These are phyloP conservation scores for Atherix ibis DNA, from an alignment of 2,888 invertebrate genomes.

Conservation along the genomic window DNA sequence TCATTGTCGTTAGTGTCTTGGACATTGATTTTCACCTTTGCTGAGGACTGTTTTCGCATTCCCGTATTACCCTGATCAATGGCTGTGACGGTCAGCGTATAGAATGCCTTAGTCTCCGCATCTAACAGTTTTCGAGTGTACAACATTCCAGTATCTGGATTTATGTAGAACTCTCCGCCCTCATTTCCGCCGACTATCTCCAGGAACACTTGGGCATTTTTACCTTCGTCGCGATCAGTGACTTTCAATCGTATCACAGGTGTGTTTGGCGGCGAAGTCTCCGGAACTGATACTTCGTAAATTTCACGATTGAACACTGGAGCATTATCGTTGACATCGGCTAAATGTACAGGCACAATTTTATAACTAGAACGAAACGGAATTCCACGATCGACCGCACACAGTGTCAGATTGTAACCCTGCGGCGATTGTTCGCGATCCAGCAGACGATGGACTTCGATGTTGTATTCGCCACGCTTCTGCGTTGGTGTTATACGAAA, in stretches of 20 bases:
- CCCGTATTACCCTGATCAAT: constrained; percentile 76
- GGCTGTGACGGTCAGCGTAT: constrained; percentile 78
- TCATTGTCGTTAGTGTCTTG: constrained; percentile 90
- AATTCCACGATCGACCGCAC: constrained; percentile 68
- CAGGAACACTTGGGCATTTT: constrained; percentile 68
- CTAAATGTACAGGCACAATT: constrained; percentile 62
- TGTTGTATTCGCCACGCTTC: constrained; percentile 55
- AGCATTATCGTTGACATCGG: constrained; percentile 70
- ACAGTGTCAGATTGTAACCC: constrained; percentile 75
- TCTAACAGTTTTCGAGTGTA: constrained; percentile 70
- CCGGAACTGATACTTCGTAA: constrained; percentile 75
- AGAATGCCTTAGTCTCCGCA: constrained; percentile 68
- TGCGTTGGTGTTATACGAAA: constrained; percentile 56
- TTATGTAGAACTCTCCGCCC: constrained; percentile 72
- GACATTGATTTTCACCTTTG: constrained; percentile 77
- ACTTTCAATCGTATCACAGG: constrained; percentile 78
- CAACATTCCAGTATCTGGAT: constrained; percentile 76
- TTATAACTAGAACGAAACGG: constrained; percentile 66
- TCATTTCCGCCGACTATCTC: constrained; percentile 87
- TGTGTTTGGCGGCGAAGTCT: constrained; percentile 77
- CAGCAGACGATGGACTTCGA: constrained; percentile 59
- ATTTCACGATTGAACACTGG: constrained; percentile 76
- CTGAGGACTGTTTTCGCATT: constrained; percentile 71
- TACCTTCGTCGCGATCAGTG: constrained; percentile 67
- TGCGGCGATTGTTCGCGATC: constrained; percentile 64